phyloP scores from a whole-genome alignment of 2,888 invertebrate species.

The Pammene aurita region DNA sequence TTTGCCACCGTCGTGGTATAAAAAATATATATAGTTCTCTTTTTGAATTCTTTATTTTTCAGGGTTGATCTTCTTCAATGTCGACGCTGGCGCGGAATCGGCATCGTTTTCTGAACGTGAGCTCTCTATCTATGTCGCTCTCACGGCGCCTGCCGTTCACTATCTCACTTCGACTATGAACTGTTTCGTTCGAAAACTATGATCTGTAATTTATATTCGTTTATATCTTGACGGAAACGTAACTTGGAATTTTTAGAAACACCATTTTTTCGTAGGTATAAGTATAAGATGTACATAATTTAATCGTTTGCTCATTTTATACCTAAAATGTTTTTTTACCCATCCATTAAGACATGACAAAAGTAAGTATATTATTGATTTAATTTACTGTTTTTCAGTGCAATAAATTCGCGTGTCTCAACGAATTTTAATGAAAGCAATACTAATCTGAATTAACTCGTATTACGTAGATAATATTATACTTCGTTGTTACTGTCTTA shows the following conservation, averaged over 20 bases:
- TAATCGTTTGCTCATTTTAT: slow-evolving; percentile 60
- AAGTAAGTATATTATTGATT: slow-evolving; percentile 44
- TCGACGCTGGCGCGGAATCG: slow-evolving; percentile 60
- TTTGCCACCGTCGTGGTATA: too few species aligned
- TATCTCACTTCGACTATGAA: slow-evolving; percentile 65
- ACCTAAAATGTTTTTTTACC: slow-evolving; percentile 51
- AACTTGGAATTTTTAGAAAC: slow-evolving; percentile 35
- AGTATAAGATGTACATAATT: slow-evolving; percentile 43
- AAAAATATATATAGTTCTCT: too few species aligned
- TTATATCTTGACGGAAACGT: slow-evolving; percentile 49
- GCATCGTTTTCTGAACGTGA: slow-evolving; percentile 53
- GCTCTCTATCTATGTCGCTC: slow-evolving; percentile 74
- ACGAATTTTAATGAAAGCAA: slow-evolving; percentile 76
- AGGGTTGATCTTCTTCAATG: slow-evolving; percentile 63
- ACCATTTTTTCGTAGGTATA: slow-evolving; percentile 44
- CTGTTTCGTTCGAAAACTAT: slow-evolving; percentile 57
- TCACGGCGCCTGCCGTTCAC: slow-evolving; percentile 63
- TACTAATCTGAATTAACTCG: slow-evolving; percentile 55
- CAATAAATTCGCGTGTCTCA: slow-evolving; percentile 53
- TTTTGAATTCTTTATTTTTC: slow-evolving; percentile 47
- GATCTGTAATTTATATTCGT: slow-evolving; percentile 50
- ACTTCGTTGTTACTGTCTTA: slow-evolving; percentile 29
- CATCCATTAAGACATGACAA: slow-evolving; percentile 78
- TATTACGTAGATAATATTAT: slow-evolving; percentile 34
- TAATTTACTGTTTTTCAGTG: slow-evolving; percentile 45